These are phyloP conservation scores for Ammospiza caudacuta DNA, from an alignment of 2,113 vertebrate genomes.

Conservation along the genomic window DNA sequence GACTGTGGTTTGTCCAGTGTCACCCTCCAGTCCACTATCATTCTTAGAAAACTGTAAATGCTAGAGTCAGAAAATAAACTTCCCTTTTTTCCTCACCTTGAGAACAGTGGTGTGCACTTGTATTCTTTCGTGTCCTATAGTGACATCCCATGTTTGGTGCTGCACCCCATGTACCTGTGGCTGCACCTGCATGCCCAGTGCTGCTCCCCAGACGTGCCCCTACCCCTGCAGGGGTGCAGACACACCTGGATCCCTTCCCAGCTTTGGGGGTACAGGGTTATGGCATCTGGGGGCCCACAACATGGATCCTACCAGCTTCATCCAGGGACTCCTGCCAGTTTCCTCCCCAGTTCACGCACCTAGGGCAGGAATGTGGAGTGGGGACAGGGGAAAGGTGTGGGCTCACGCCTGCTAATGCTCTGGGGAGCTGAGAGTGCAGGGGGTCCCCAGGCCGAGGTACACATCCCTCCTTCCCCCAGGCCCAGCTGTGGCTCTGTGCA, in stretches of 20 bases:
- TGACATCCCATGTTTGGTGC: background rate
- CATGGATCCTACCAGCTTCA: background rate
- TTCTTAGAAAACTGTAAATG: too few species aligned
- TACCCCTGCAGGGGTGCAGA: background rate
- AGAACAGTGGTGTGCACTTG: too few species aligned
- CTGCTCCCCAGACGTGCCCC: background rate
- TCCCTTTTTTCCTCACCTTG: too few species aligned
- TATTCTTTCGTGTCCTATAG: too few species aligned
- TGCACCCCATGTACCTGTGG: background rate
- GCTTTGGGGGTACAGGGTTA: background rate
- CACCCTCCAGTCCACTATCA: too few species aligned
- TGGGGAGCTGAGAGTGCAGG: background rate
- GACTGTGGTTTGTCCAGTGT: too few species aligned
- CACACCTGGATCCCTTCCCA: background rate
- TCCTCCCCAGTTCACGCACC: fast-evolving
- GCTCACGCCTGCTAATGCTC: too few species aligned
- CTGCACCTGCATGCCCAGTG: background rate
- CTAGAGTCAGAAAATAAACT: too few species aligned
- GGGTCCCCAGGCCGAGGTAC: background rate
- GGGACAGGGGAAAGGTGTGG: fast-evolving
- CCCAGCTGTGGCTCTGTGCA: fast-evolving
- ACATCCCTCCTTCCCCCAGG: fast-evolving
- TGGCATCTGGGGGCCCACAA: fast-evolving
- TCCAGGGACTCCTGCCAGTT: background rate
- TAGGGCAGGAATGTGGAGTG: background rate